A percentile compares a stretch with the other conserved stretches of the same genome.
Conservation (phyloP, 2,113 vertebrate species). For the Myotis davidii region DNA sequence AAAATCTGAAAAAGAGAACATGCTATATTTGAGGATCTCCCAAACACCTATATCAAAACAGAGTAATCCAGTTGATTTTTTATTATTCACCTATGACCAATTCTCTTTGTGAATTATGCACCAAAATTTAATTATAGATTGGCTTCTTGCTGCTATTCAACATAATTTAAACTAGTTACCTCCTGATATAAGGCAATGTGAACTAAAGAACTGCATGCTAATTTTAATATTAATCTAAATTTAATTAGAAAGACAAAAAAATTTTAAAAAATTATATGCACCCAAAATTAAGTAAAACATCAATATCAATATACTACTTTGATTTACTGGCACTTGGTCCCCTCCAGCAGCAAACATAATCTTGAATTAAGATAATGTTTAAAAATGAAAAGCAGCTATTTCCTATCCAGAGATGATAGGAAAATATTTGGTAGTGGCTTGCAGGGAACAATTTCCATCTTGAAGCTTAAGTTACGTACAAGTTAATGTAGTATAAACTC, state of each 20-base stretch:
- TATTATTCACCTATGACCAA: neutral
- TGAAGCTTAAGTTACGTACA: neutral
- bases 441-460: conserved; percentile 19
- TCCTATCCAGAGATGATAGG: neutral
- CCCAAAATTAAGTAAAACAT: conserved; percentile 16
- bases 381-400: conserved; percentile 36
- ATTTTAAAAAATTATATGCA: neutral
- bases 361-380: conserved; percentile 11
- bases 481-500: neutral
- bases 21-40: conserved; percentile 31
- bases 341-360: conserved; percentile 17
- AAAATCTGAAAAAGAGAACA: neutral
- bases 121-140: conserved; percentile 47
- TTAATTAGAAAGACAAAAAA: conserved; percentile 16
- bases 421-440: conserved; percentile 40
- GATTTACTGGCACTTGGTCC: neutral
- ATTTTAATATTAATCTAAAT: conserved; percentile 48
- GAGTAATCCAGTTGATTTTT: neutral
- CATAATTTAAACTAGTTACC: neutral
- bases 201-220: neutral
- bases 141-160: conserved; percentile 8
- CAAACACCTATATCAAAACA: conserved; percentile 35
- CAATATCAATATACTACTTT: neutral
- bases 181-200: neutral
- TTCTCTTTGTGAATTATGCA: conserved; percentile 45